Base-by-base conservation (phyloP, 2,113 vertebrate genomes). In the Pterophyllum scalare region DNA sequence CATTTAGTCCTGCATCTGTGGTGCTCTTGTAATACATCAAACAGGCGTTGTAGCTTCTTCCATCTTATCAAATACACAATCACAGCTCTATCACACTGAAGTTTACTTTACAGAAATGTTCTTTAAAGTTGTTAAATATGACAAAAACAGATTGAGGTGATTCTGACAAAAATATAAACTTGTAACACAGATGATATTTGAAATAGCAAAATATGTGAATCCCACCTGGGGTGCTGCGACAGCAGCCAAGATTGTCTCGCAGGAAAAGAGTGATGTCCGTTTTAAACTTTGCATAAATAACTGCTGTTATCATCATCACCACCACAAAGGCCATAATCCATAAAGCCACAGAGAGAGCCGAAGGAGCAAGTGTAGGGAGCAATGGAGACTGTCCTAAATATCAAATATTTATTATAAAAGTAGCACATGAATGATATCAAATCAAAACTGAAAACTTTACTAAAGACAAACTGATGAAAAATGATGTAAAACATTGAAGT, bases 31-130 rank as follows among this genome's bases (percentile, higher is more conserved):
- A 95, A 49, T 46, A 90, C 88, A 94, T 83, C 75, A 96, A 31
- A 77, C 92, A 96, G 7, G 92, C 93, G 1, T 95, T 94, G 11
- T 92, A 96, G 79, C 58, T 80, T 59, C 93, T 95, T 59, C 81
- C 91, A 89, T 95, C 94, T 96, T 46, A 79, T 54, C 49, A 80
- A 14, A 87, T 5, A 10, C 61, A 78, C 7, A 35, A 2, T 38
- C 35, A 38, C 35, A 38, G 40, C 14, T 31, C 28, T n/a, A n/a
- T n/a, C n/a, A n/a, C n/a, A n/a, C n/a, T n/a, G n/a, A n/a, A n/a
- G n/a, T n/a, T n/a, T n/a, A n/a, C n/a, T n/a, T n/a, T n/a, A n/a
- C n/a, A n/a, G n/a, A n/a, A n/a, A n/a, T n/a, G n/a, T n/a, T n/a
- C n/a, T n/a, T n/a, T n/a, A n/a, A n/a, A n/a, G n/a, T n/a, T n/a